Conservation (phyloP, 2,888 invertebrate genomes). For the Amiota mariae region DNA sequence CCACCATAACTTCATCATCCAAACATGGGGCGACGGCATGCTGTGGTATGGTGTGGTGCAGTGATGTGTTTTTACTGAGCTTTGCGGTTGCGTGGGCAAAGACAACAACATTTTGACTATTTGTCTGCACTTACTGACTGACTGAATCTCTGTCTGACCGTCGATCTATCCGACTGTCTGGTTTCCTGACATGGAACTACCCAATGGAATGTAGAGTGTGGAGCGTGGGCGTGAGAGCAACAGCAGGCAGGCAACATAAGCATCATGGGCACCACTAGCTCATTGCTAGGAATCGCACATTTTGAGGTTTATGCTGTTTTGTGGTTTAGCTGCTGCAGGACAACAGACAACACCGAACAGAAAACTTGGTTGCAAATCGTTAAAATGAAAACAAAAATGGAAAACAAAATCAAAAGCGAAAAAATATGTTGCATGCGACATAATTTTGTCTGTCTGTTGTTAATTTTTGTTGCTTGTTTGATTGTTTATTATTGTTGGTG, state of each 20-base stretch:
- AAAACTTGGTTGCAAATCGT: too few species aligned
- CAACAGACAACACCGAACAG: background rate
- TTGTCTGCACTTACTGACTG: background rate
- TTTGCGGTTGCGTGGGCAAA: constrained; percentile 52
- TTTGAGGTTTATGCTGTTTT: constrained; percentile 22
- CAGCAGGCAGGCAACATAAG: background rate
- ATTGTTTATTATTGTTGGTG: too few species aligned
- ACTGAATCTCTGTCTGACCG: constrained; percentile 24
- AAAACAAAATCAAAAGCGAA: background rate
- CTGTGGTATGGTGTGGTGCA: background rate
- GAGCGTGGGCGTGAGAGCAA: background rate
- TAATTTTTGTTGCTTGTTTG: constrained; percentile 9
- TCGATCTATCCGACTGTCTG: constrained; percentile 26
- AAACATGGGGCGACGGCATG: background rate
- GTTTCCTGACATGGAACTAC: constrained; percentile 10
- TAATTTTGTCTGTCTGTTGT: constrained; percentile 13
- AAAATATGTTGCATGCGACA: constrained; percentile 13
- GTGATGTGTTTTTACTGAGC: constrained; percentile 42
- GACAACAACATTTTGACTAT: constrained; percentile 23
- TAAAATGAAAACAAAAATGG: too few species aligned
- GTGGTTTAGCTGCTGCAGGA: constrained; percentile 21
- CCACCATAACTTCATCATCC: background rate
- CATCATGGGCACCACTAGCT: background rate
- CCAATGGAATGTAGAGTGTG: constrained; percentile 1
- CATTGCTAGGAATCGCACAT: constrained; percentile 7